Conservation (phyloP, 2,113 vertebrate species). For the Poicephalus gulielmi region DNA sequence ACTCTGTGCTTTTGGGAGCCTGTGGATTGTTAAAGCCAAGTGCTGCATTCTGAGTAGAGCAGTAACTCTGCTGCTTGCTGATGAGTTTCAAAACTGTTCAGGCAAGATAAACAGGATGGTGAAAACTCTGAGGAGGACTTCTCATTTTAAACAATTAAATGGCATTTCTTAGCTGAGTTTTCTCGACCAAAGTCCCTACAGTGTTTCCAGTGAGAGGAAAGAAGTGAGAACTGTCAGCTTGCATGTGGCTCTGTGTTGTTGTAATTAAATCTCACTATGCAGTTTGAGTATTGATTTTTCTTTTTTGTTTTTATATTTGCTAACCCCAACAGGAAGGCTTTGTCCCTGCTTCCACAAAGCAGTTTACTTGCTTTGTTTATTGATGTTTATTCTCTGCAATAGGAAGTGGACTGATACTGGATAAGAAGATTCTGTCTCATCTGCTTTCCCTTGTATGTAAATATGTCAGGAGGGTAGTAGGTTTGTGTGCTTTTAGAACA, state of each 20-base stretch:
- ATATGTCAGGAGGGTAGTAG: conserved; percentile 39
- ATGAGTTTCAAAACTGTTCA: conserved; percentile 43
- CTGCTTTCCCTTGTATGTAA: background rate
- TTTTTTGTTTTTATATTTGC: background rate
- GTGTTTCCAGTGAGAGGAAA: background rate
- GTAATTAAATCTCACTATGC: conserved; percentile 5
- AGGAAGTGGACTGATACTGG: background rate
- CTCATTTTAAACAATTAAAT: background rate
- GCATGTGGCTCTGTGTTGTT: background rate
- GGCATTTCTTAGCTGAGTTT: background rate
- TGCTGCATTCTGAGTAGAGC: background rate
- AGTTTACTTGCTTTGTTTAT: conserved; percentile 8
- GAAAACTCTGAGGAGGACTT: background rate
- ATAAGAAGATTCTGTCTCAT: background rate
- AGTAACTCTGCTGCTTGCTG: background rate
- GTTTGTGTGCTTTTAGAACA: conserved; percentile 53
- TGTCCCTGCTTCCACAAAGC: background rate
- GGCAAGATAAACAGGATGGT: conserved; percentile 34
- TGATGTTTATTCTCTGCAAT: background rate
- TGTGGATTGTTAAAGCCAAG: background rate
- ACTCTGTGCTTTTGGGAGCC: background rate
- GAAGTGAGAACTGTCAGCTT: background rate
- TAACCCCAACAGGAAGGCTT: background rate
- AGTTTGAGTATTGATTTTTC: conserved; percentile 15
- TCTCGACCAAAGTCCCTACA: background rate